phyloP scores from a whole-genome alignment of 2,797 vertebrate species.

The Lophius americanus region DNA sequence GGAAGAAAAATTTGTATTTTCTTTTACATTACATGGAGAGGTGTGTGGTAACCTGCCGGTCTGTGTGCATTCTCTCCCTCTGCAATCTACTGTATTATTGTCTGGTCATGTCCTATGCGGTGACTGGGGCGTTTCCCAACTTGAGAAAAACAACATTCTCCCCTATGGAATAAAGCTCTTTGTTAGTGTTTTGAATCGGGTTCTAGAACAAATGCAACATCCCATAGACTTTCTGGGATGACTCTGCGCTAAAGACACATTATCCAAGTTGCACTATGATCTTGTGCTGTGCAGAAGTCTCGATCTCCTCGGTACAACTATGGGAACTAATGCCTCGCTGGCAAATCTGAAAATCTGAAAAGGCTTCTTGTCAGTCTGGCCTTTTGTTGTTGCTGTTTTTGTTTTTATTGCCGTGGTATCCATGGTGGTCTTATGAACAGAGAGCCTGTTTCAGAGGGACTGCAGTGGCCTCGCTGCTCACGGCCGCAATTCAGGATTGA shows the following conservation, averaged over 20 bases:
- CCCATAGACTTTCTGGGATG: constrained; percentile 16
- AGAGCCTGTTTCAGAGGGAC: constrained; percentile 67
- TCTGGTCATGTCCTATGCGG: constrained; percentile 52
- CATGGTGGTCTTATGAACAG: constrained; percentile 75
- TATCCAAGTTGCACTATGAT: constrained; percentile 23
- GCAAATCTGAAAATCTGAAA: constrained; percentile 68
- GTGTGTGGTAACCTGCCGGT: constrained; percentile 32
- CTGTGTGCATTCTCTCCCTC: constrained; percentile 32
- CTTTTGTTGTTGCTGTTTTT: constrained; percentile 75
- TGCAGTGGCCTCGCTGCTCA: constrained; percentile 53
- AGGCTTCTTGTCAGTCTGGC: constrained; percentile 71
- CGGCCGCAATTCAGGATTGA: constrained; percentile 55
- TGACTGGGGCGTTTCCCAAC: constrained; percentile 44
- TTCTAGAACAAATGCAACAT: constrained; percentile 23
- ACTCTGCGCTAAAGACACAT: constrained; percentile 36
- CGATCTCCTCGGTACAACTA: constrained; percentile 59
- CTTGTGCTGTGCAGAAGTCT: constrained; percentile 22
- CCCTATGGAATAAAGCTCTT: constrained; percentile 15
- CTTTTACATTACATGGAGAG: no score
- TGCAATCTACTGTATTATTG: constrained; percentile 20
- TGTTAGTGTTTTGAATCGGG: constrained; percentile 19
- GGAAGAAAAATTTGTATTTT: no score
- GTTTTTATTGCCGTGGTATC: constrained; percentile 77
- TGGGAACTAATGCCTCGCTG: constrained; percentile 69
- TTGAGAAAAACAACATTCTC: constrained; percentile 59